Percentiles rank a stretch among this genome's conserved stretches.
phyloP scores from a whole-genome alignment of 2,113 vertebrate genomes.

The Rhinichthys klamathensis region DNA sequence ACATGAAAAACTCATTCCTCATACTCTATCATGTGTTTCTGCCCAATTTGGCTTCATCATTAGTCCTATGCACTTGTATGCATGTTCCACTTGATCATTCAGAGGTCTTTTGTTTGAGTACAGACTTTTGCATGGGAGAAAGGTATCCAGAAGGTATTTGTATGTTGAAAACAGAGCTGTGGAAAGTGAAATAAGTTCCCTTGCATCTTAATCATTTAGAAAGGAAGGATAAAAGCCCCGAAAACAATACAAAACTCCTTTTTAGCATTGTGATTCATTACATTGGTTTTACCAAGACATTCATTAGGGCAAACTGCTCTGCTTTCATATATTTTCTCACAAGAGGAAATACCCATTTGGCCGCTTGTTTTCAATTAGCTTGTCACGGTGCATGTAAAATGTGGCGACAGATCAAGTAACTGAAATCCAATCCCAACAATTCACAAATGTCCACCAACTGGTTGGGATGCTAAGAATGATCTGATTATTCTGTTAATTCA shows the following conservation, averaged over 20 bases:
- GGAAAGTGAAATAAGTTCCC: slow-evolving; percentile 42
- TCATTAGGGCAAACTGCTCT: slow-evolving; percentile 46
- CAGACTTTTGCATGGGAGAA: slow-evolving; percentile 66
- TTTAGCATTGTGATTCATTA: slow-evolving; percentile 23
- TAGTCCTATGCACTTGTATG: slow-evolving; percentile 82
- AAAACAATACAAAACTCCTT: slow-evolving; percentile 13
- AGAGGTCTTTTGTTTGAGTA: slow-evolving; percentile 64
- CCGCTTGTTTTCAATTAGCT: slow-evolving; percentile 69
- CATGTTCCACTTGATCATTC: slow-evolving; percentile 73
- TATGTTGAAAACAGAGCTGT: slow-evolving; percentile 57
- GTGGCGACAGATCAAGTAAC: slow-evolving; percentile 63
- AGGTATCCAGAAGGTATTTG: slow-evolving; percentile 51
- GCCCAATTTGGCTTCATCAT: slow-evolving; percentile 64
- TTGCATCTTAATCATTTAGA: too few species aligned
- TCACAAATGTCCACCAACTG: slow-evolving; percentile 64
- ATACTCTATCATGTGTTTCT: slow-evolving; percentile 69
- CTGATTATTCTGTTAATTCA: slow-evolving; percentile 69
- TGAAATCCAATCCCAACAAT: slow-evolving; percentile 72
- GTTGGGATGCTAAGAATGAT: slow-evolving; percentile 67
- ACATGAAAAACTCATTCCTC: slow-evolving; percentile 71
- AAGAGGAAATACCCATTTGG: slow-evolving; percentile 68
- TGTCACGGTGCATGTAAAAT: slow-evolving; percentile 65
- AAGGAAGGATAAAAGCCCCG: background rate
- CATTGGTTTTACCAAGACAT: slow-evolving; percentile 52
- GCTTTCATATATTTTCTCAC: slow-evolving; percentile 56